A percentile compares a stretch with the other conserved stretches of the same genome.
These are phyloP conservation scores for Zapornia atra DNA, from an alignment of 2,113 vertebrate genomes.

Conservation along the genomic window DNA sequence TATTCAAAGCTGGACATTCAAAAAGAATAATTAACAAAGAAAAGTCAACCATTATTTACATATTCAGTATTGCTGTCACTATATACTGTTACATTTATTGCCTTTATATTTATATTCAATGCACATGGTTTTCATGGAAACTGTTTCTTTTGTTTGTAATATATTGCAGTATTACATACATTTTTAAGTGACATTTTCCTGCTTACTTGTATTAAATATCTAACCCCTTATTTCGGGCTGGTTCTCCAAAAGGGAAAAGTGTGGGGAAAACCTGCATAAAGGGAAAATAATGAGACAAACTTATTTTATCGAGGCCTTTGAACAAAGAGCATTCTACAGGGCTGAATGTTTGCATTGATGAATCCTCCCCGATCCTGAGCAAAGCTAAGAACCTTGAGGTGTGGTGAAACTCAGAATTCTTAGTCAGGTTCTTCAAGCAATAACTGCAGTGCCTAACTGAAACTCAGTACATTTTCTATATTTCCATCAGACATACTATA, in stretches of 20 bases:
- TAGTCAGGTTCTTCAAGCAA: not conserved
- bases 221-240: not conserved
- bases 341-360: not conserved
- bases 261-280: not conserved
- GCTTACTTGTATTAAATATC: not conserved
- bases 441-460: not conserved
- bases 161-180: not conserved
- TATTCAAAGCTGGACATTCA: not conserved
- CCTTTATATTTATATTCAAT: not conserved
- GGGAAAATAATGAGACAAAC: not conserved
- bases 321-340: not conserved
- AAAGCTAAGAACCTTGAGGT: not conserved
- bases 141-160: not conserved
- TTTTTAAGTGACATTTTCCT: not conserved
- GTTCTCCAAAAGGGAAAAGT: not conserved
- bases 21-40: not conserved
- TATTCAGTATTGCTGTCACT: not conserved
- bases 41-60: not conserved
- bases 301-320: not conserved
- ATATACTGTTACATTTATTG: not conserved
- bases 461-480: not conserved
- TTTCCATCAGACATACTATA: not conserved
- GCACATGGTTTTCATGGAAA: not conserved
- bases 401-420: not conserved
- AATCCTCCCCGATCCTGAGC: not conserved